phyloP scores from a whole-genome alignment of 1,140 invertebrate genomes.

The Procambarus virginalis region DNA sequence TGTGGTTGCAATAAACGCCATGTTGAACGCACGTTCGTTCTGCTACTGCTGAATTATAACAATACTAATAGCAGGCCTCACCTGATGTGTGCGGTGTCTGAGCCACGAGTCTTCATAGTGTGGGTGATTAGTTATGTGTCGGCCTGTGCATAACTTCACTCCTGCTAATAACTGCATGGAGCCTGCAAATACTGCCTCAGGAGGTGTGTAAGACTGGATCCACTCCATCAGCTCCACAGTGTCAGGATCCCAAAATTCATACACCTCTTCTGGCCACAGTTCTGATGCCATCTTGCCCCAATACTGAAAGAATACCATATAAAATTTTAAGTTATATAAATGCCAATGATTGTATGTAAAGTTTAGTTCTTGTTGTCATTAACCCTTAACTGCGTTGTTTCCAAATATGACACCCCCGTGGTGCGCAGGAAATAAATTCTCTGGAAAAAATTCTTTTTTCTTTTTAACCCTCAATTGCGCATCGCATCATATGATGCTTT shows the following conservation, averaged over 20 bases:
- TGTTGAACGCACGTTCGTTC: no score
- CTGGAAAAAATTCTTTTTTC: no score
- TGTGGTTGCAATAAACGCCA: no score
- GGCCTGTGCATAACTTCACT: constrained; percentile 76
- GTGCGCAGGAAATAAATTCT: no score
- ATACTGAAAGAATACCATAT: constrained; percentile 31
- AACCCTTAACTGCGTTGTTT: no score
- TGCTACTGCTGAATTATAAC: no score
- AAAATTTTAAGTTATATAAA: not conserved
- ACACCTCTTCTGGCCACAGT: constrained; percentile 73
- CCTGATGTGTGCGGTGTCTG: constrained; percentile 75
- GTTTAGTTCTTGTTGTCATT: no score
- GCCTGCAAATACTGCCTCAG: constrained; percentile 74
- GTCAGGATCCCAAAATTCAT: constrained; percentile 78
- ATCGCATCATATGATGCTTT: no score
- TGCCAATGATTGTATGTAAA: no score
- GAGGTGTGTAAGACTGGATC: constrained; percentile 74
- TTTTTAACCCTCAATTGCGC: no score
- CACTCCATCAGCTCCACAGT: constrained; percentile 78
- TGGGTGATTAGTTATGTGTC: constrained; percentile 77
- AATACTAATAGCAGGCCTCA: constrained; percentile 61
- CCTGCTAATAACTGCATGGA: constrained; percentile 78
- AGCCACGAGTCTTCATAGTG: constrained; percentile 77
- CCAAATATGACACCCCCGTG: no score
- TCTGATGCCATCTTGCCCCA: constrained; percentile 39